Evolutionary conservation across 2,113 vertebrate species (phyloP).

Genomic region (Thymallus thymallus): DNA sequence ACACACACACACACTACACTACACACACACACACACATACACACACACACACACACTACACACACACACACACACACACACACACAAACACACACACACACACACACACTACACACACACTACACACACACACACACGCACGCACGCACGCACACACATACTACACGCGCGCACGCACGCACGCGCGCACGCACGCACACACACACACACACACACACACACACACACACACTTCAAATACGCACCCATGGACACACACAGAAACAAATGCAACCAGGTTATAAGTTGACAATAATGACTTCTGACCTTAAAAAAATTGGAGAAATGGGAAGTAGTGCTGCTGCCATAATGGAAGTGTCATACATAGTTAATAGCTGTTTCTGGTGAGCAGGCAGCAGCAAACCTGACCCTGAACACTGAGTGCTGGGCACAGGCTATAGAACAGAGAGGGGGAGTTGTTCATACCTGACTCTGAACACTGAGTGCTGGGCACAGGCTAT

Average conservation of each 20-base stretch:
- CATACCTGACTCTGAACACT: constrained; percentile 42
- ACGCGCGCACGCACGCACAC: background rate
- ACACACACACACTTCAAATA: background rate
- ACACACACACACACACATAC: constrained; percentile 2
- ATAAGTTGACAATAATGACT: constrained; percentile 41
- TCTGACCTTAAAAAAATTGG: constrained; percentile 39
- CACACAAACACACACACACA: background rate
- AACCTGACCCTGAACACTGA: constrained; percentile 43
- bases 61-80: background rate
- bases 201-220: constrained; percentile 1
- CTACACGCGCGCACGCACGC: too few species aligned
- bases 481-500: constrained; percentile 37
- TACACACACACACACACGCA: background rate
- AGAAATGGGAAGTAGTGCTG: constrained; percentile 10
- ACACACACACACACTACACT: too few species aligned
- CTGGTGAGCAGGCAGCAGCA: constrained; percentile 42
- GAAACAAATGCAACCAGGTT: background rate
- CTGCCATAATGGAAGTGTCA: constrained; percentile 63
- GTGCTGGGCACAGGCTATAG: constrained; percentile 38
- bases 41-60: background rate
- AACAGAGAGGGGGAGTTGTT: constrained; percentile 14
- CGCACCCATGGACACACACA: background rate
- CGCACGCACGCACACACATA: background rate
- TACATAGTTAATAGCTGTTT: constrained; percentile 63
- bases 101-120: constrained; percentile 1